Conservation (phyloP, 2,888 invertebrate species). For the Coecobrya sp. region DNA sequence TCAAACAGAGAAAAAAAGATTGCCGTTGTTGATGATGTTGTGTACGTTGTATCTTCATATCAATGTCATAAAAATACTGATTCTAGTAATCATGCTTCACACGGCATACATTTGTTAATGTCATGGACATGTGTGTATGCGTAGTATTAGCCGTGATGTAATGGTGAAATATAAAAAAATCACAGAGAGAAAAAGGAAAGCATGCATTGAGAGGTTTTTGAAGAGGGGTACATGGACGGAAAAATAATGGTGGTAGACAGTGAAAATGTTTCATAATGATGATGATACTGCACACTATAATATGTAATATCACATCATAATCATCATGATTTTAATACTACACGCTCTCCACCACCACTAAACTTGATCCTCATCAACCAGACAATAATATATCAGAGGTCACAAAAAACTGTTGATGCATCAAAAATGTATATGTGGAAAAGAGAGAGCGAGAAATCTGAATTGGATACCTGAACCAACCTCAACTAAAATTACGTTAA, state of each 20-base stretch:
- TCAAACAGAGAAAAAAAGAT: not conserved
- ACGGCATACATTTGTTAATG: conserved; percentile 77
- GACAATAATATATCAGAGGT: conserved; percentile 29
- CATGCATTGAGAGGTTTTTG: not conserved
- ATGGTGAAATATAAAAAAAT: conserved; percentile 22
- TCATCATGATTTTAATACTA: conserved; percentile 31
- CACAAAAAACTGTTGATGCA: conserved; percentile 64
- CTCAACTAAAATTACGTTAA: conserved; percentile 72
- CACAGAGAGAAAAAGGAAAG: conserved; percentile 33
- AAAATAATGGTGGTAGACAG: conserved; percentile 43
- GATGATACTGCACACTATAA: conserved; percentile 19
- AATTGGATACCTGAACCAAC: conserved; percentile 69
- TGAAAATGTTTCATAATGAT: conserved; percentile 48
- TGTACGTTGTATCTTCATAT: conserved; percentile 61
- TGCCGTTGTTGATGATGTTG: conserved; percentile 42
- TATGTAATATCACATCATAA: conserved; percentile 34
- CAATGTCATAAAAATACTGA: conserved; percentile 74
- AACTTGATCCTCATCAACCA: not conserved
- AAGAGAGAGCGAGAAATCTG: conserved; percentile 55
- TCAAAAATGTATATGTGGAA: conserved; percentile 37
- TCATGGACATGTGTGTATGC: conserved; percentile 67
- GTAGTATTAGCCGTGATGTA: conserved; percentile 39
- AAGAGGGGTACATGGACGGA: conserved; percentile 25
- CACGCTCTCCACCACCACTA: not conserved
- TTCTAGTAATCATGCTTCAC: conserved; percentile 79